Percentiles rank a stretch among this genome's conserved stretches.
phyloP scores from a whole-genome alignment of 2,113 vertebrate genomes.

The Eurypyga helias region DNA sequence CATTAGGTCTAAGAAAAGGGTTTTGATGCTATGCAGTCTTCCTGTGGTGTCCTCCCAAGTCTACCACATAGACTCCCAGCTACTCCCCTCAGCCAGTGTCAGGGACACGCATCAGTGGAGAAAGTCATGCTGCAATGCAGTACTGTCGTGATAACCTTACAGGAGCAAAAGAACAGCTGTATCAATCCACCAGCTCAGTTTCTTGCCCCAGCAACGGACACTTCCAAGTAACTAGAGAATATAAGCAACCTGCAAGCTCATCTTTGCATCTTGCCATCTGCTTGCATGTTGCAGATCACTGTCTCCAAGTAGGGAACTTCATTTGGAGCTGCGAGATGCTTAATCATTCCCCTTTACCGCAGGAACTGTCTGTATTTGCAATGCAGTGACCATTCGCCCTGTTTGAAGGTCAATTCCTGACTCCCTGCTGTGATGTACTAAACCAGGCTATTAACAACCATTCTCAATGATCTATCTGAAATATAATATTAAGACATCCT shows the following conservation, averaged over 20 bases:
- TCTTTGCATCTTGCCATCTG: neutral
- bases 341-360: neutral
- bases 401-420: neutral
- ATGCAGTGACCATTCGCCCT: neutral
- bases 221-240: neutral
- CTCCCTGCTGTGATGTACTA: neutral
- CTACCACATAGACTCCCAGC: neutral
- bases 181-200: neutral
- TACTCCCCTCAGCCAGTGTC: neutral
- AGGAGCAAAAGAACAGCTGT: neutral
- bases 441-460: neutral
- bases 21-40: neutral
- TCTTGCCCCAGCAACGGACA: neutral
- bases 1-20: neutral
- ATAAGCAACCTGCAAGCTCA: neutral
- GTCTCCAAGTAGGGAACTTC: neutral
- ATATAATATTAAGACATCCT: neutral
- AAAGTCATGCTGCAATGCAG: neutral
- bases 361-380: neutral
- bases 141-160: neutral
- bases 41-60: neutral
- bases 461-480: neutral
- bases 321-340: neutral
- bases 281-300: neutral
- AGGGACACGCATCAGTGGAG: neutral